Conservation (phyloP, 2,797 vertebrate genomes). For the Margarornis squamiger region DNA sequence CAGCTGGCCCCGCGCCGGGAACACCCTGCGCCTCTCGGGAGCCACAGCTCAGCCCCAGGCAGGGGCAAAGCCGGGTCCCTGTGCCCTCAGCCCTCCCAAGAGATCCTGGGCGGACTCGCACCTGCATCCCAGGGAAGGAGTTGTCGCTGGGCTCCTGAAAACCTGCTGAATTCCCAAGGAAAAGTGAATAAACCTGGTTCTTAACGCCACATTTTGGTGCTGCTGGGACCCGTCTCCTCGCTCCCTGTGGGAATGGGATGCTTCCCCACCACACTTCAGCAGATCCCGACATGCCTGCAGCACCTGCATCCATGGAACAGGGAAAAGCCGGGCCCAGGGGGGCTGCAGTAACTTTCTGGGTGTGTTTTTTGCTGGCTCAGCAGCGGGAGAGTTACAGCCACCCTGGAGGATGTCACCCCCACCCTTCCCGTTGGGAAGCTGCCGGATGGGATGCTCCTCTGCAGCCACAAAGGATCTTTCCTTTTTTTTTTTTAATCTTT, state of each 20-base stretch:
- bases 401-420: neutral
- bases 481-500: no score
- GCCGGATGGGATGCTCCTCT: neutral
- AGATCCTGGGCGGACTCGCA: neutral
- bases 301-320: fast-evolving
- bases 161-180: neutral
- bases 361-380: neutral
- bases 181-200: neutral
- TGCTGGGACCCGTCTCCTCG: fast-evolving
- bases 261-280: fast-evolving
- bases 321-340: neutral
- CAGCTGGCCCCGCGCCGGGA: neutral
- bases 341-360: neutral
- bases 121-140: no score
- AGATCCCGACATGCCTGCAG: fast-evolving
- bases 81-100: neutral
- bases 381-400: neutral
- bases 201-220: fast-evolving
- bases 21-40: neutral
- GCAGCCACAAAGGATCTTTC: neutral
- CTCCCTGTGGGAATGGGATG: neutral
- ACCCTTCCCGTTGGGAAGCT: neutral
- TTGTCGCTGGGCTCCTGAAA: fast-evolving
- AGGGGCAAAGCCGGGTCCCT: fast-evolving
- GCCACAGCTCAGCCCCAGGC: neutral